Percentiles rank a stretch among this genome's conserved stretches.
Evolutionary conservation across 2,797 vertebrate genomes (phyloP).

Genomic region (Clarias platycephalus): DNA sequence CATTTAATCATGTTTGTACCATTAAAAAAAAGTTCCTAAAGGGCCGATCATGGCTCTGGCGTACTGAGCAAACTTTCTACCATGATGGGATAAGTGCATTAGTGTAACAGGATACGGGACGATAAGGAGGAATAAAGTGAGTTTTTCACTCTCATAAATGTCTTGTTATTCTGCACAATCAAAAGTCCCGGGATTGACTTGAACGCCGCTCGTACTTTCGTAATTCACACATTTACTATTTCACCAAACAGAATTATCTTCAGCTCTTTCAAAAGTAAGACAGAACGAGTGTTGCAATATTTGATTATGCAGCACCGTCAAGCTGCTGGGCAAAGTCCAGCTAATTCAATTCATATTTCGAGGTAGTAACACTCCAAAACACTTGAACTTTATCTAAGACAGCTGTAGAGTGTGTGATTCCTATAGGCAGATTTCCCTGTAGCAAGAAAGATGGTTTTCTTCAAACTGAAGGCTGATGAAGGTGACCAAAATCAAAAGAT

Average conservation of each 20-base stretch:
- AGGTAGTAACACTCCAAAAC: not conserved
- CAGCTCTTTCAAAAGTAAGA: not conserved
- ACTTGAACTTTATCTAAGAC: not conserved
- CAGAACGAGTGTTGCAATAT: not conserved
- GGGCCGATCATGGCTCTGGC: too few species aligned
- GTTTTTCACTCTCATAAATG: too few species aligned
- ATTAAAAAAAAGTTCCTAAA: too few species aligned
- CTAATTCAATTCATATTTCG: not conserved
- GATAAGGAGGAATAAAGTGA: too few species aligned
- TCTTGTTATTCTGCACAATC: too few species aligned
- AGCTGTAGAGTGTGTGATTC: not conserved
- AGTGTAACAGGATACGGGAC: too few species aligned
- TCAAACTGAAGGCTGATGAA: not conserved
- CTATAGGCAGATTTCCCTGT: not conserved
- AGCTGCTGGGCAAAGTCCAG: conserved; percentile 7
- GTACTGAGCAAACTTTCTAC: too few species aligned
- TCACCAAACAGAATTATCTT: not conserved
- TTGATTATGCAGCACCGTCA: not conserved
- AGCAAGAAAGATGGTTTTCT: not conserved
- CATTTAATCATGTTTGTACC: too few species aligned
- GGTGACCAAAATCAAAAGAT: too few species aligned
- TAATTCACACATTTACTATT: not conserved
- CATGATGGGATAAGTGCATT: too few species aligned
- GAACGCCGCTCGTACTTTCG: too few species aligned
- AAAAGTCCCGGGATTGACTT: too few species aligned